phyloP scores from a whole-genome alignment of 2,888 invertebrate species.

The Hirtodrosophila alboralis region DNA sequence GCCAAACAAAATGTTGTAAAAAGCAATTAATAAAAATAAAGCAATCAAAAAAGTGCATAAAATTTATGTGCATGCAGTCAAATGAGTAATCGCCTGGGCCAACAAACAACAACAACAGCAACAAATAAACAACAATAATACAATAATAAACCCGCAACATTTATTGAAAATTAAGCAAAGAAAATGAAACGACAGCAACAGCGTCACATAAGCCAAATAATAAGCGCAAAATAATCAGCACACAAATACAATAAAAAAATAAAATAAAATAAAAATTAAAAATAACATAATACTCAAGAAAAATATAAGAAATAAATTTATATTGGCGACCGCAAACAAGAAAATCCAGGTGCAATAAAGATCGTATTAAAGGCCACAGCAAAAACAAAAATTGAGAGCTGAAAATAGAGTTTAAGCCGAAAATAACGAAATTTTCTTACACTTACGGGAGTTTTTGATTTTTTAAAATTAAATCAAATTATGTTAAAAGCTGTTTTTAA shows the following conservation, averaged over 20 bases:
- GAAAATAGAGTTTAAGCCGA: background rate
- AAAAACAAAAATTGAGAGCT: conserved; percentile 27
- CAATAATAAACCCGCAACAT: conserved; percentile 64
- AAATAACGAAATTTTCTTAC: conserved; percentile 18
- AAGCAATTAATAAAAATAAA: conserved; percentile 76
- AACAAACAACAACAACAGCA: conserved; percentile 43
- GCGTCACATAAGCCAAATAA: conserved; percentile 54
- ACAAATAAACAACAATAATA: conserved; percentile 40
- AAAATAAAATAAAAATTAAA: no score
- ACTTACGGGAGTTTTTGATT: conserved; percentile 11
- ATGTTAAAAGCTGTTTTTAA: no score
- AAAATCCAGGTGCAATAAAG: conserved; percentile 79
- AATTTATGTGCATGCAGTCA: conserved; percentile 78
- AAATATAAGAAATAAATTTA: conserved; percentile 65
- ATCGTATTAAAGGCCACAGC: conserved; percentile 66
- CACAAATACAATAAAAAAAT: conserved; percentile 42
- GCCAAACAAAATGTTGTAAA: conserved; percentile 67
- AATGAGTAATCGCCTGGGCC: conserved; percentile 73
- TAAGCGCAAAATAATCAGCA: conserved; percentile 75
- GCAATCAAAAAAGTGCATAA: conserved; percentile 70
- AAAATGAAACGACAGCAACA: conserved; percentile 46
- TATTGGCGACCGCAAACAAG: conserved; percentile 72
- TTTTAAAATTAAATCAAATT: background rate
- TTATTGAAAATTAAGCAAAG: conserved; percentile 78
- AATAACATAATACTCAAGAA: conserved; percentile 13